These are phyloP conservation scores for Sebastes steindachneri DNA, from an alignment of 2,797 vertebrate species.

Conservation along the genomic window DNA sequence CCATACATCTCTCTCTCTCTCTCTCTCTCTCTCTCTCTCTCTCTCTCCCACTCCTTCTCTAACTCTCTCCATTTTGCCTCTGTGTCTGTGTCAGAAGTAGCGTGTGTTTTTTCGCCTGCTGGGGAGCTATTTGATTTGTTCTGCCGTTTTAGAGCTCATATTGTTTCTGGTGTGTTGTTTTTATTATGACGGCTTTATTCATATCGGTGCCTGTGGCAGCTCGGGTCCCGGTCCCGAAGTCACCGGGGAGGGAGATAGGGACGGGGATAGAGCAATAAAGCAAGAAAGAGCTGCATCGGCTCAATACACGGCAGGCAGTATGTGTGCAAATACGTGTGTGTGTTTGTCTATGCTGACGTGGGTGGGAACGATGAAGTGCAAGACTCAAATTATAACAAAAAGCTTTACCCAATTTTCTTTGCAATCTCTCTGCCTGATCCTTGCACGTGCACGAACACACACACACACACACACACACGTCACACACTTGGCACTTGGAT, in stretches of 20 bases:
- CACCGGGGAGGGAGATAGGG: constrained; percentile 60
- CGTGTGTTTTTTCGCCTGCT: constrained; percentile 57
- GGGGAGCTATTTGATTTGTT: constrained; percentile 73
- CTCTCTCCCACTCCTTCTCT: neutral
- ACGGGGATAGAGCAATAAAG: constrained; percentile 74
- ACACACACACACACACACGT: constrained; percentile 19
- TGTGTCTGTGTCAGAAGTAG: constrained; percentile 39
- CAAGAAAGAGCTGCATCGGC: constrained; percentile 65
- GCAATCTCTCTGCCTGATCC: constrained; percentile 14
- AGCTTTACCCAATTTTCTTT: constrained; percentile 32
- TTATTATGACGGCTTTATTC: constrained; percentile 77
- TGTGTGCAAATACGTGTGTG: constrained; percentile 18
- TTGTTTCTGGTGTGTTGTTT: constrained; percentile 73
- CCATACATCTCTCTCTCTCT: constrained; percentile 11
- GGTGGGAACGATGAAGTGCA: constrained; percentile 30
- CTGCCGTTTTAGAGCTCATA: constrained; percentile 77
- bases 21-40: neutral
- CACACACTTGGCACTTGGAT: constrained; percentile 11
- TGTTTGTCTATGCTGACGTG: constrained; percentile 26
- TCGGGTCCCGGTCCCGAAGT: constrained; percentile 56
- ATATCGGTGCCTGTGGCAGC: constrained; percentile 67
- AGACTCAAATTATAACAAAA: constrained; percentile 53
- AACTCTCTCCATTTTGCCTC: constrained; percentile 41
- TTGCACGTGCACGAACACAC: constrained; percentile 16
- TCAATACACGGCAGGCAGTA: constrained; percentile 26